Conservation (phyloP, 2,797 vertebrate species). For the Lemur catta region DNA sequence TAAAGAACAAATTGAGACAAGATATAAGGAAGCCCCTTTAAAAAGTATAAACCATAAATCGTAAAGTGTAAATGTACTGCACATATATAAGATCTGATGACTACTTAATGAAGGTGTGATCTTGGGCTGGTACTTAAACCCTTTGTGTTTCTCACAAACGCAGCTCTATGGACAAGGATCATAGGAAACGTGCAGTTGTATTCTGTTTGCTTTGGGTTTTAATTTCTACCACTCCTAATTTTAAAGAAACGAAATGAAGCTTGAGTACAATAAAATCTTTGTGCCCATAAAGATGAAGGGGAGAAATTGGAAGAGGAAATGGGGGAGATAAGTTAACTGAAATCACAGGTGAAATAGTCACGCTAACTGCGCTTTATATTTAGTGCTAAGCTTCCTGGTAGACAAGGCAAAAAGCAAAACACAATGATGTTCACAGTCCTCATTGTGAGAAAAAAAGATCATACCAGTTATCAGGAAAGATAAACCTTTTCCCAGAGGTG, state of each 20-base stretch:
- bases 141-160: not conserved
- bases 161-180: not conserved
- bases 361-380: slow-evolving; percentile 8
- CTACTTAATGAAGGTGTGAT: not conserved
- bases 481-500: not conserved
- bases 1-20: slow-evolving; percentile 13
- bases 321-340: slow-evolving; percentile 38
- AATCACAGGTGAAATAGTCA: slow-evolving; percentile 40
- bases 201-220: slow-evolving; percentile 55
- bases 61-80: not conserved
- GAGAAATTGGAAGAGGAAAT: slow-evolving; percentile 49
- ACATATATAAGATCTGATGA: not conserved
- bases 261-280: slow-evolving; percentile 53
- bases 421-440: not conserved
- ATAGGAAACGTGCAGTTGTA: not conserved
- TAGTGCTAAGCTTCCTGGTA: slow-evolving; percentile 57
- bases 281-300: slow-evolving; percentile 54
- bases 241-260: slow-evolving; percentile 48
- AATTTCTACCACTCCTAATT: slow-evolving; percentile 60
- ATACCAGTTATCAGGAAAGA: slow-evolving; percentile 10
- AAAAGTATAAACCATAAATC: not conserved
- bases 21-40: not conserved
- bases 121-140: not conserved
- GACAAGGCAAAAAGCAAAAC: slow-evolving; percentile 56
- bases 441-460: not conserved